Evolutionary conservation across 2,113 vertebrate genomes (phyloP), one percentile per base, ranked within the genome.

Genomic region (Litocranius walleri): DNA sequence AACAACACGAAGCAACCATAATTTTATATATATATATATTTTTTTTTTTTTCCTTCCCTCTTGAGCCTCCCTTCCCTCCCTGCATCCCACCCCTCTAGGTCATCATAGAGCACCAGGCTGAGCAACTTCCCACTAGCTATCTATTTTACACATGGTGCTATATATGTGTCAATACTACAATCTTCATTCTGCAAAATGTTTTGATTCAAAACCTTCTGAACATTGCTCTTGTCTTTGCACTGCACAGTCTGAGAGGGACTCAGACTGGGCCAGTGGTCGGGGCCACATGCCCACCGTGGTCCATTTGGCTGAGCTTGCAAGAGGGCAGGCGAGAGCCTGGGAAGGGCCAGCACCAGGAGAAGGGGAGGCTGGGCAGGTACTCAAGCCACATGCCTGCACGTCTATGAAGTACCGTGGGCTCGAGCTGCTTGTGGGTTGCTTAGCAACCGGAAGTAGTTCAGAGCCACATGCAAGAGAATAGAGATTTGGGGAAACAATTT

Each of bases 391-490:
- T 2, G 8, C 30, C 57, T 67, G 74, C 85, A 77, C 7, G 7
- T 96, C 88, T 43, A 50, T 67, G 93, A 77, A 81, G 96, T 77
- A 57, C 3, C 33, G 50, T 96, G 67, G 97, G 85, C 95, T 48
- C 61, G 21, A 94, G 97, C 77, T 86, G 82, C 95, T 88, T 78
- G 25, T 25, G 87, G 43, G 97, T 98, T 98, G 97, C 96, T 95
- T 97, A 97, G 98, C 97, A 98, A 98, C 98, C 19, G 23, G 91
- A 95, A 95, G 92, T 84, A 86, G 52, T 88, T 96, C 95, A 77
- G 89, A 94, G 85, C 85, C 94, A 94, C 86, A 97, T 86, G 93
- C 23, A 93, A 77, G 78, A 95, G 62, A 97, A 85, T 3, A 82
- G 84, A 93, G 93, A 43, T 92, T 91, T 81, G 45, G 80, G 86